Conservation (phyloP, 2,888 invertebrate species). For the Venustoraphidia nigricollis region DNA sequence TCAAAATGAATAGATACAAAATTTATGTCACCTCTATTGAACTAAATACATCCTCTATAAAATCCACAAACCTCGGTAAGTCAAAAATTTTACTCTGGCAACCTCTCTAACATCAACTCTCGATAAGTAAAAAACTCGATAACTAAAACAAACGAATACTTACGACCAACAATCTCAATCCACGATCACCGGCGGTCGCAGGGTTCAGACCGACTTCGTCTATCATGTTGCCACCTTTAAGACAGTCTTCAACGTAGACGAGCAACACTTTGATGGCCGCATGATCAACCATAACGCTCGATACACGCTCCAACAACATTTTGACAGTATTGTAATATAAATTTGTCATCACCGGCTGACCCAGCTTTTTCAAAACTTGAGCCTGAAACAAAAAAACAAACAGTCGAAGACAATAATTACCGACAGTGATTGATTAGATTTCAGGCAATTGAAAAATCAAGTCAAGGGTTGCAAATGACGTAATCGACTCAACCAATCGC, state of each 20-base stretch:
- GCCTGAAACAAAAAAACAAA: constrained; percentile 33
- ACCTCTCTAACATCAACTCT: too few species aligned
- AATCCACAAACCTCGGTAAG: too few species aligned
- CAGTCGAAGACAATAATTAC: neutral
- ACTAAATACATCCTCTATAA: too few species aligned
- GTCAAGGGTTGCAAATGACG: too few species aligned
- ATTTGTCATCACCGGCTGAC: constrained; percentile 89
- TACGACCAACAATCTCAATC: constrained; percentile 72
- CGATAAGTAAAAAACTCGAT: too few species aligned
- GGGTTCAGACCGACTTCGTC: constrained; percentile 67
- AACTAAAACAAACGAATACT: constrained; percentile 13
- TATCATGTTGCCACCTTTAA: constrained; percentile 50
- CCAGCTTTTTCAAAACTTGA: constrained; percentile 77
- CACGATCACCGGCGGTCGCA: constrained; percentile 73
- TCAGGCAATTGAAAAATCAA: too few species aligned
- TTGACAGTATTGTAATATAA: constrained; percentile 92
- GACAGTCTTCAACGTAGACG: constrained; percentile 48
- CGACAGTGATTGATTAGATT: too few species aligned
- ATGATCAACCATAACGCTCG: constrained; percentile 91
- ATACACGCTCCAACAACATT: constrained; percentile 84
- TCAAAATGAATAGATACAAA: too few species aligned
- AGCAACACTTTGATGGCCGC: constrained; percentile 65
- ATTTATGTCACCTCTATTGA: too few species aligned
- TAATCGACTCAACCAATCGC: too few species aligned
- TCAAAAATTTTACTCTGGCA: too few species aligned